Evolutionary conservation across 2,888 invertebrate genomes (phyloP).

Genomic region (Panorpa germanica): DNA sequence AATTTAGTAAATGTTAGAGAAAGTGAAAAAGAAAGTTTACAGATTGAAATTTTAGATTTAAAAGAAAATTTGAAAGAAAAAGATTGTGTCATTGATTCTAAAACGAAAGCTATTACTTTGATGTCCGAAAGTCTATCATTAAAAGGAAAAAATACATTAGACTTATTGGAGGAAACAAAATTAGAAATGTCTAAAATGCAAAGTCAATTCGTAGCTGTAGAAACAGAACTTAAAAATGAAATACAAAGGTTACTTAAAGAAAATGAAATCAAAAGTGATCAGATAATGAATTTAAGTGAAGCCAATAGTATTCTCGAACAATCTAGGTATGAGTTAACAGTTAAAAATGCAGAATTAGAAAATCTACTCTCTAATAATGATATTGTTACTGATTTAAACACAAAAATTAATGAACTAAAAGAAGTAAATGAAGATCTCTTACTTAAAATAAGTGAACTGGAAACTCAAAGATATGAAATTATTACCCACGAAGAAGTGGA

Average conservation of each 20-base stretch:
- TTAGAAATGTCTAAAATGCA: constrained; percentile 69
- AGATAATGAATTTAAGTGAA: constrained; percentile 33
- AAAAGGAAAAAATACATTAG: constrained; percentile 44
- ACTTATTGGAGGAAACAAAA: constrained; percentile 58
- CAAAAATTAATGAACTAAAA: constrained; percentile 17
- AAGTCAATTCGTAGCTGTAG: constrained; percentile 50
- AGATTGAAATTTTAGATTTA: constrained; percentile 43
- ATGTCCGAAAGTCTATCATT: constrained; percentile 47
- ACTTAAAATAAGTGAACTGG: constrained; percentile 19
- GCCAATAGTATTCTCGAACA: constrained; percentile 31
- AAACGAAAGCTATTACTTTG: constrained; percentile 58
- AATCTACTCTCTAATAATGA: constrained; percentile 25
- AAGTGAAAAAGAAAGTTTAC: too few species aligned
- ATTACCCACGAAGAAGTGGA: constrained; percentile 12
- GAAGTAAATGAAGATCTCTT: constrained; percentile 15
- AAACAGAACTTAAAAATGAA: constrained; percentile 50
- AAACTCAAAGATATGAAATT: constrained; percentile 19
- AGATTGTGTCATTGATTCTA: constrained; percentile 63
- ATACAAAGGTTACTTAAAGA: constrained; percentile 33
- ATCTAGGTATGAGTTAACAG: constrained; percentile 28
- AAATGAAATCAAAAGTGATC: constrained; percentile 33
- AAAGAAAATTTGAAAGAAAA: constrained; percentile 70
- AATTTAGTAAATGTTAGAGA: too few species aligned
- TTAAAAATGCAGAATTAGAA: constrained; percentile 26
- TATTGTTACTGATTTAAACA: constrained; percentile 17